These are phyloP conservation scores for Sebastes baramenuke DNA, from an alignment of 2,797 vertebrate genomes.

Conservation along the genomic window DNA sequence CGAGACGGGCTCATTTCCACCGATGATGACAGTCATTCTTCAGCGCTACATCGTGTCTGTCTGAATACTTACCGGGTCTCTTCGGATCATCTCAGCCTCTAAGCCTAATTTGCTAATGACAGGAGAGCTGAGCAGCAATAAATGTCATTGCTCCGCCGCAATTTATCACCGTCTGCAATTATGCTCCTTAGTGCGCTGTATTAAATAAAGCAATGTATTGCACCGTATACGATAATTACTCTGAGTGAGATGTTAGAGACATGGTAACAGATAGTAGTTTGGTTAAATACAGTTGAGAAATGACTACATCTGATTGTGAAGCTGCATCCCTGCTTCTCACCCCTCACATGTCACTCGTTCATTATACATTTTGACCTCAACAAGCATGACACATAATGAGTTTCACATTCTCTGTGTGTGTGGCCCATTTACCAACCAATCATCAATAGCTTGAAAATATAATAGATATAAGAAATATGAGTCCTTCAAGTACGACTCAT, in stretches of 20 bases:
- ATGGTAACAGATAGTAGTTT: conserved; percentile 23
- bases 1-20: conserved; percentile 73
- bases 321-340: background rate
- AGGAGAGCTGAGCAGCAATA: conserved; percentile 77
- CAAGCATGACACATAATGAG: background rate
- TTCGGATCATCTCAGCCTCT: conserved; percentile 69
- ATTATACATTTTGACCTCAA: conserved; percentile 9
- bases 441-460: conserved; percentile 6
- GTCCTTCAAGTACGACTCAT: conserved; percentile 13
- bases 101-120: conserved; percentile 84
- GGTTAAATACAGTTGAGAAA: conserved; percentile 42
- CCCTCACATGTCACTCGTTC: conserved; percentile 4
- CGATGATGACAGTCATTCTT: conserved; percentile 76
- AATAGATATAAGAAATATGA: conserved; percentile 10
- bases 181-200: conserved; percentile 67
- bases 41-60: conserved; percentile 66
- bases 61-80: conserved; percentile 66
- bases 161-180: conserved; percentile 78
- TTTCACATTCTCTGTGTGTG: conserved; percentile 1
- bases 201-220: conserved; percentile 56
- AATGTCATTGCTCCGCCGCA: conserved; percentile 73
- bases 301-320: background rate
- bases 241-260: conserved; percentile 24
- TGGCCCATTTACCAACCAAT: conserved; percentile 4
- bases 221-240: conserved; percentile 45